Percentiles rank a stretch among this genome's conserved stretches.
These are phyloP conservation scores for Drosophila lutescens DNA, from an alignment of 2,888 invertebrate species.

Conservation along the genomic window DNA sequence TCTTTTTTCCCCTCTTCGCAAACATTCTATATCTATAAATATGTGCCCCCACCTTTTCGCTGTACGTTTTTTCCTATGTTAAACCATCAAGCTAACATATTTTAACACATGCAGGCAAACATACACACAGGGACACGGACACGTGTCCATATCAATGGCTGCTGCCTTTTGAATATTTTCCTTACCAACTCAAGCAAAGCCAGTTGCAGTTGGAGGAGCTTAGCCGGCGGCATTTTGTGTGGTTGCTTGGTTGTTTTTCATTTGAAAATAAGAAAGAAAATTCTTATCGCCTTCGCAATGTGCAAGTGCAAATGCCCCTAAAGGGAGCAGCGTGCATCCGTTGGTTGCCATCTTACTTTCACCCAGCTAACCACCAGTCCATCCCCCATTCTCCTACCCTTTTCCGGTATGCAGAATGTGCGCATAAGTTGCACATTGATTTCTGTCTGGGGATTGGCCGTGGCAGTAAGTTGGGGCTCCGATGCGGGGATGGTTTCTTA, in stretches of 20 bases:
- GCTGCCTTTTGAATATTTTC: constrained; percentile 73
- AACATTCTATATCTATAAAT: constrained; percentile 64
- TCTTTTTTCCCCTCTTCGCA: constrained; percentile 31
- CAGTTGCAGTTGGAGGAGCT: constrained; percentile 55
- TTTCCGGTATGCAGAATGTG: constrained; percentile 54
- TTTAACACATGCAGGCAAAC: constrained; percentile 69
- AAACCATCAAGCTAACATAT: constrained; percentile 80
- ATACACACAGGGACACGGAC: constrained; percentile 35
- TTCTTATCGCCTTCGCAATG: constrained; percentile 75
- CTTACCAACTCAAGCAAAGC: constrained; percentile 2
- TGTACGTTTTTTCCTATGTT: constrained; percentile 64
- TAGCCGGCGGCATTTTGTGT: constrained; percentile 68
- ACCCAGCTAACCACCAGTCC: not conserved
- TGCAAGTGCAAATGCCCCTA: constrained; percentile 74
- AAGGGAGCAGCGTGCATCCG: constrained; percentile 63
- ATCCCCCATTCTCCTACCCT: not conserved
- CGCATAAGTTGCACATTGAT: constrained; percentile 79
- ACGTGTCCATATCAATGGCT: constrained; percentile 75
- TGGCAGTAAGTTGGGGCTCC: constrained; percentile 21
- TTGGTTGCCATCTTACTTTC: constrained; percentile 39
- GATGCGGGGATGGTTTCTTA: constrained; percentile 55
- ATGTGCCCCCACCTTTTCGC: constrained; percentile 73
- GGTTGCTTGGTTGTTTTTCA: constrained; percentile 67
- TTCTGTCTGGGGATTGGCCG: constrained; percentile 65
- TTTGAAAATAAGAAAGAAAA: constrained; percentile 77